These are phyloP conservation scores for Dascyllus trimaculatus DNA, from an alignment of 2,113 vertebrate genomes.

Conservation along the genomic window DNA sequence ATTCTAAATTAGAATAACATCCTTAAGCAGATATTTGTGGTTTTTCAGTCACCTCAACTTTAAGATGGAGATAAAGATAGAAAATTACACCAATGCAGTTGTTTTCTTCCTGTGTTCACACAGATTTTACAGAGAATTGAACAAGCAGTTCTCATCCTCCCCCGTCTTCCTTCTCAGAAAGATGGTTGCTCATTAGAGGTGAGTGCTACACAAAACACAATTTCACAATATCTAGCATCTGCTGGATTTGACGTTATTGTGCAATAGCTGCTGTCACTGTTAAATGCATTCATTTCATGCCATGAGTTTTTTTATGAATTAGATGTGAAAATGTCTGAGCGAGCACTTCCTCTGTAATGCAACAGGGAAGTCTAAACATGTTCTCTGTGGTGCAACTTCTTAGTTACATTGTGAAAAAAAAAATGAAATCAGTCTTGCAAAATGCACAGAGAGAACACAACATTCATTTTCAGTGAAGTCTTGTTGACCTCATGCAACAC, in stretches of 20 bases:
- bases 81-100: background rate
- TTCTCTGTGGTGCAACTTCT: conserved; percentile 44
- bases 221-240: background rate
- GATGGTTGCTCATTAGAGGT: conserved; percentile 74
- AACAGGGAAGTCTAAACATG: conserved; percentile 44
- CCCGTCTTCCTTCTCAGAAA: conserved; percentile 27
- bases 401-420: conserved; percentile 15
- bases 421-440: conserved; percentile 22
- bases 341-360: conserved; percentile 32
- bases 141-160: conserved; percentile 69
- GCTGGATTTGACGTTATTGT: conserved; percentile 13
- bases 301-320: conserved; percentile 27
- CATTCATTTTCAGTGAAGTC: background rate
- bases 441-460: background rate
- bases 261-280: conserved; percentile 4
- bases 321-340: conserved; percentile 24
- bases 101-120: background rate
- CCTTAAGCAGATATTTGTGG: background rate
- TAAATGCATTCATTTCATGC: background rate
- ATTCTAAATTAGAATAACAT: background rate
- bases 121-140: conserved; percentile 70
- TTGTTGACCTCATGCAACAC: background rate
- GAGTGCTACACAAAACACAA: background rate
- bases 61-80: background rate
- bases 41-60: background rate